These are phyloP conservation scores for Perizoma flavofasciatum DNA, from an alignment of 2,888 invertebrate species.

Conservation along the genomic window DNA sequence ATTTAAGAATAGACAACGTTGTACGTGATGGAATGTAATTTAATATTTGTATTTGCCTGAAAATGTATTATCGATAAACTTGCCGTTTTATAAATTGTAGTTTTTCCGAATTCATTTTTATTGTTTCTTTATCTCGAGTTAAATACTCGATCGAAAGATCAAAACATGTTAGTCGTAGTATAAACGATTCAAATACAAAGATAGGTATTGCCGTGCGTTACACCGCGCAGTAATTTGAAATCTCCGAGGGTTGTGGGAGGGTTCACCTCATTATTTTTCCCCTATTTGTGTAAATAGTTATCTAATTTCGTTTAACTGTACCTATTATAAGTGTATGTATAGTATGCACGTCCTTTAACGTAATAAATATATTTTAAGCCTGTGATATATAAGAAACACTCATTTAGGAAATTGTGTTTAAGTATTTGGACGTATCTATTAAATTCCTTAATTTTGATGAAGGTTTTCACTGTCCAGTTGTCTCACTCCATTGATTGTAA, in stretches of 20 bases:
- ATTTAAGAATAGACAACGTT: conserved; percentile 68
- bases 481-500: conserved; percentile 24
- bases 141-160: too few relatives aligned
- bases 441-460: conserved; percentile 47
- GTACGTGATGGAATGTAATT: conserved; percentile 63
- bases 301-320: conserved; percentile 75
- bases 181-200: conserved; percentile 63
- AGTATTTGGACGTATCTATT: conserved; percentile 55
- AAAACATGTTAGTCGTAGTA: conserved; percentile 57
- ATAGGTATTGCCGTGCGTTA: conserved; percentile 62
- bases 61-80: conserved; percentile 31
- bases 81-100: conserved; percentile 20
- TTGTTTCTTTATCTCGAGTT: conserved; percentile 16
- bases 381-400: conserved; percentile 80
- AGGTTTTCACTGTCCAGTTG: conserved; percentile 23
- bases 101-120: conserved; percentile 27
- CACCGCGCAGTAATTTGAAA: conserved; percentile 72
- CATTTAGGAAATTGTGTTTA: conserved; percentile 72
- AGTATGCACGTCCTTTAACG: conserved; percentile 80
- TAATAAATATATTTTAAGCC: conserved; percentile 81
- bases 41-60: conserved; percentile 54
- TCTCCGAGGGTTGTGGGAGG: conserved; percentile 83
- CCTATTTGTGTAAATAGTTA: conserved; percentile 83
- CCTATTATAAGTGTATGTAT: conserved; percentile 77
- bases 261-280: conserved; percentile 82